A percentile compares a stretch with the other conserved stretches of the same genome.
These are phyloP conservation scores for Trachymyrmex cornetzi DNA, from an alignment of 1,140 invertebrate genomes.

Conservation along the genomic window DNA sequence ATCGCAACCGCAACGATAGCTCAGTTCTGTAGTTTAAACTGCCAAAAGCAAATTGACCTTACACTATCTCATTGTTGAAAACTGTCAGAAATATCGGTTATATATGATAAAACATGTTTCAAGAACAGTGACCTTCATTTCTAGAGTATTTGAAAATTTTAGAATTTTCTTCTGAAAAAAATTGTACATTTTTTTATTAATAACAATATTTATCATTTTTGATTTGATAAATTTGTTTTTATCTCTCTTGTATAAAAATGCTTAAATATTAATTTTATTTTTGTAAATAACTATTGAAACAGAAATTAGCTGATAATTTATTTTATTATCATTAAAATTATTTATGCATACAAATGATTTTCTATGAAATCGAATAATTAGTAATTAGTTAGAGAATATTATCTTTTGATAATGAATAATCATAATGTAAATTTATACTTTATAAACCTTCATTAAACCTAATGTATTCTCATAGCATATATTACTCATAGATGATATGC, in stretches of 20 bases:
- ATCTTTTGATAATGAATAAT: not conserved
- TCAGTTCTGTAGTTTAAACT: conserved; percentile 14
- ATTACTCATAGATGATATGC: not conserved
- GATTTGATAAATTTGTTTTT: not conserved
- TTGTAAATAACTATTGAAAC: not conserved
- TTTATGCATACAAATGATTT: not conserved
- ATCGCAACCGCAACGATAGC: conserved; percentile 25
- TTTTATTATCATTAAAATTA: conserved; percentile 8
- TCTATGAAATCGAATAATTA: not conserved
- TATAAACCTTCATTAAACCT: not conserved
- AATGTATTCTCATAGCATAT: not conserved
- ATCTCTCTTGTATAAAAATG: not conserved
- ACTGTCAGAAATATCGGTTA: conserved; percentile 39
- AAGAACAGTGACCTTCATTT: conserved; percentile 6
- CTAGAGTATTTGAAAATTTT: not conserved
- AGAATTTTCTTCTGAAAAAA: not conserved
- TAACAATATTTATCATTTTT: not conserved
- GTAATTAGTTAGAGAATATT: not conserved
- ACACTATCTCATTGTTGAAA: conserved; percentile 18
- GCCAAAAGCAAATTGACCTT: conserved; percentile 32
- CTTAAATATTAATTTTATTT: not conserved
- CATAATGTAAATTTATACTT: not conserved
- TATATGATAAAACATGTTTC: not conserved
- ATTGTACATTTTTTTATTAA: not conserved
- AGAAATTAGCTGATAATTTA: not conserved